A percentile compares a stretch with the other conserved stretches of the same genome.
Evolutionary conservation across 2,888 invertebrate species (phyloP).

Genomic region (Phanerotoma sp.): DNA sequence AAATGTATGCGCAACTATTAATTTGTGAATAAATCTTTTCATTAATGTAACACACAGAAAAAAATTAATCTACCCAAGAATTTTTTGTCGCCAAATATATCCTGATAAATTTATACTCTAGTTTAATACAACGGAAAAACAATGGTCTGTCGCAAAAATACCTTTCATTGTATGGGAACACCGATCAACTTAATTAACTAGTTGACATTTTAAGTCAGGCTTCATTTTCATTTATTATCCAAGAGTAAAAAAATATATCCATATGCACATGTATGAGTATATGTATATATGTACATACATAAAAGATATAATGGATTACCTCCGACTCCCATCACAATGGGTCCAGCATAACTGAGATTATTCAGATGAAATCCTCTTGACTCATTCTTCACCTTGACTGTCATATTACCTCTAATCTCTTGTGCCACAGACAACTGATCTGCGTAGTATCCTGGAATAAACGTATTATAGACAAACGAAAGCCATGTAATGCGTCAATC

Average conservation of each 20-base stretch:
- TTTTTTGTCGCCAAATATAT: too few species aligned
- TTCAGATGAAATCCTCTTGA: constrained; percentile 82
- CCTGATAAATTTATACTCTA: too few species aligned
- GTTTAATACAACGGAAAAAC: too few species aligned
- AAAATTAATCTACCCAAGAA: too few species aligned
- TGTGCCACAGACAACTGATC: constrained; percentile 77
- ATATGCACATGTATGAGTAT: not conserved
- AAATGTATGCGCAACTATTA: too few species aligned
- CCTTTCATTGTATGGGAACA: too few species aligned
- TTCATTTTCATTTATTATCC: constrained; percentile 7
- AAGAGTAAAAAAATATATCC: too few species aligned
- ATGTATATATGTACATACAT: not conserved
- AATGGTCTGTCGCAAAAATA: too few species aligned
- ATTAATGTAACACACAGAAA: too few species aligned
- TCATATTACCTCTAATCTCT: constrained; percentile 77
- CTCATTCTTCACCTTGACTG: constrained; percentile 78
- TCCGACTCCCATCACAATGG: constrained; percentile 96
- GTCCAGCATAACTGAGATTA: constrained; percentile 93
- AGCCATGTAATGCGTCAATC: too few species aligned
- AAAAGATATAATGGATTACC: constrained; percentile 60
- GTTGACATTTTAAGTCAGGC: constrained; percentile 17
- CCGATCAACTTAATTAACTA: not conserved
- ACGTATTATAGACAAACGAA: constrained; percentile 7
- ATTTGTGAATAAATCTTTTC: too few species aligned
- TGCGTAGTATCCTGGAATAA: constrained; percentile 73